phyloP scores from a whole-genome alignment of 2,888 invertebrate genomes.

The Rhorus exstirpatorius region DNA sequence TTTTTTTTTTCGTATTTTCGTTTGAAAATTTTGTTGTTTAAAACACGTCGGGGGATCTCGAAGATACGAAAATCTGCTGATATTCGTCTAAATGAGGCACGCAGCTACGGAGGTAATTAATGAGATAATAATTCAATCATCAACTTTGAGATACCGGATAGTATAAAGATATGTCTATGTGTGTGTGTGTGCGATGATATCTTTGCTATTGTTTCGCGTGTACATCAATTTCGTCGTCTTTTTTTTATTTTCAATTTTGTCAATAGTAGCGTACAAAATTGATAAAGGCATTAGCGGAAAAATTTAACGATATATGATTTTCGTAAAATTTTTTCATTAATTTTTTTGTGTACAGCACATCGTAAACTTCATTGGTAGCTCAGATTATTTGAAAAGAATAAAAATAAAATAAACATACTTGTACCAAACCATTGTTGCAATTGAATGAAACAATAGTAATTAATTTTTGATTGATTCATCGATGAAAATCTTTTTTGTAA shows the following conservation, averaged over 20 bases:
- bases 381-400: not conserved
- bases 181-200: conserved; percentile 7
- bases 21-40: not conserved
- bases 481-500: not conserved
- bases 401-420: too few species aligned
- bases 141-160: not conserved
- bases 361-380: too few species aligned
- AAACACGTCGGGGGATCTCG: not conserved
- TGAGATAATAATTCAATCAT: conserved; percentile 46
- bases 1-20: conserved; percentile 1
- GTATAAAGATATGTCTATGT: not conserved
- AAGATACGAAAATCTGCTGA: conserved; percentile 20
- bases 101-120: conserved; percentile 78
- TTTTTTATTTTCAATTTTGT: not conserved
- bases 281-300: too few species aligned
- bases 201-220: conserved; percentile 20
- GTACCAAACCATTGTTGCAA: too few species aligned
- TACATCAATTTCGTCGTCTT: not conserved
- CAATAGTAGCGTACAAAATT: too few species aligned
- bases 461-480: too few species aligned
- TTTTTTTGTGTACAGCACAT: too few species aligned
- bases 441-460: too few species aligned
- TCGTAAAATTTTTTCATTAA: too few species aligned
- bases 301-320: too few species aligned
- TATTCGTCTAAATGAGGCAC: conserved; percentile 77